phyloP scores from a whole-genome alignment of 2,797 vertebrate species.

The Falco rusticolus region DNA sequence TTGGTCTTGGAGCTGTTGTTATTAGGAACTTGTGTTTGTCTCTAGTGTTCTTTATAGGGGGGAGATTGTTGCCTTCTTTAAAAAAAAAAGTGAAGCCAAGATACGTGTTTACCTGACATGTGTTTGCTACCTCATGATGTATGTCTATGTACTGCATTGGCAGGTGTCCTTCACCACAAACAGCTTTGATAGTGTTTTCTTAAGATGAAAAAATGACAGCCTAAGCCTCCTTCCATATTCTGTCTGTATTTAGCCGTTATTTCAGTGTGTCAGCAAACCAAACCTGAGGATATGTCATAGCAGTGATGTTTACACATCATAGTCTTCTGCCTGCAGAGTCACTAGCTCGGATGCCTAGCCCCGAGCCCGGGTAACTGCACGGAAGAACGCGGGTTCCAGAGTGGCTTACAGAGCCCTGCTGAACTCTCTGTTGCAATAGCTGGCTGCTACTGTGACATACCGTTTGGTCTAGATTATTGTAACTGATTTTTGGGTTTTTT shows the following conservation, averaged over 20 bases:
- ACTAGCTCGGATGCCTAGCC: background rate
- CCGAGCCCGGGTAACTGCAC: background rate
- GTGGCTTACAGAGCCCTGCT: background rate
- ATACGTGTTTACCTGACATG: background rate
- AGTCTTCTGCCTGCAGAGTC: background rate
- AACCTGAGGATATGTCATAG: background rate
- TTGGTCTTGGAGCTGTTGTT: background rate
- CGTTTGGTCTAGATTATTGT: fast-evolving
- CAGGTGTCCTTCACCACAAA: background rate
- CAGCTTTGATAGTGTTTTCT: background rate
- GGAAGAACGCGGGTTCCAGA: background rate
- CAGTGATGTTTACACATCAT: background rate
- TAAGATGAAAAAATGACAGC: background rate
- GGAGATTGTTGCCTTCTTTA: background rate
- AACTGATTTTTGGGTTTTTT: background rate
- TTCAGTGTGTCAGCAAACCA: background rate
- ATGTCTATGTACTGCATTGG: background rate
- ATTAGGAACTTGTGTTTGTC: background rate
- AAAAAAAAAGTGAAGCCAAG: background rate
- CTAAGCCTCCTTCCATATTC: background rate
- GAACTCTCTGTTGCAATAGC: background rate
- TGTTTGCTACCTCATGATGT: background rate
- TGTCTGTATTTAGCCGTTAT: background rate
- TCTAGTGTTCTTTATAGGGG: background rate
- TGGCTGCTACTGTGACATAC: background rate